phyloP scores from a whole-genome alignment of 2,797 vertebrate genomes.

The Danio aesculapii region DNA sequence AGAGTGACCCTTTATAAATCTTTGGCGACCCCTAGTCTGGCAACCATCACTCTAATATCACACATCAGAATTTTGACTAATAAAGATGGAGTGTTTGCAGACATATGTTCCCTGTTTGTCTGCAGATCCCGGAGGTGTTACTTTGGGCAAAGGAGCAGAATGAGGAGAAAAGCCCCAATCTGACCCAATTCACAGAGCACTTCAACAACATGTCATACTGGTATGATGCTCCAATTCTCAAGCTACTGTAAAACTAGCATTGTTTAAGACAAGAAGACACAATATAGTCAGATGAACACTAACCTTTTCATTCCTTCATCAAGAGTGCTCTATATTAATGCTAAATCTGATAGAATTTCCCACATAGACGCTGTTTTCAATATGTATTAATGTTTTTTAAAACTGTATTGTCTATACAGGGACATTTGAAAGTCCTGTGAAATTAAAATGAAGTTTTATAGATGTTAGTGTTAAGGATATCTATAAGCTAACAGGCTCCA shows the following conservation, averaged over 20 bases:
- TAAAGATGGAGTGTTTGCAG: conserved; percentile 56
- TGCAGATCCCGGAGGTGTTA: conserved; percentile 95
- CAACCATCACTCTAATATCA: conserved; percentile 80
- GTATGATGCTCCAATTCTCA: conserved; percentile 18
- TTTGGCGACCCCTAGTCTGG: no score
- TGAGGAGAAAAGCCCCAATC: conserved; percentile 98
- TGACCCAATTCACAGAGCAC: conserved; percentile 98
- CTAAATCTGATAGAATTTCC: background rate
- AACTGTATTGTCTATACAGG: rapidly evolving
- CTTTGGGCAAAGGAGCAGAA: conserved; percentile 99
- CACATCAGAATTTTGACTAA: conserved; percentile 86
- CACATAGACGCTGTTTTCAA: background rate
- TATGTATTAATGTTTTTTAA: background rate
- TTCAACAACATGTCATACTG: conserved; percentile 90
- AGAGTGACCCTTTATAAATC: no score
- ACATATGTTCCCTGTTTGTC: conserved; percentile 67
- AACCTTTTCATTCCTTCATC: background rate
- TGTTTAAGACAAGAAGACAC: background rate
- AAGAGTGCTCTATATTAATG: background rate
- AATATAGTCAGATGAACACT: background rate
- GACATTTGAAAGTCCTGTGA: no score
- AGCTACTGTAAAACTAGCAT: background rate
- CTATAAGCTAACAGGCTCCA: no score
- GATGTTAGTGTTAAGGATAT: no score
- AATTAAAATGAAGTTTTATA: no score